Base-by-base conservation (phyloP, 1,140 invertebrate genomes). In the Euglossa dilemma region DNA sequence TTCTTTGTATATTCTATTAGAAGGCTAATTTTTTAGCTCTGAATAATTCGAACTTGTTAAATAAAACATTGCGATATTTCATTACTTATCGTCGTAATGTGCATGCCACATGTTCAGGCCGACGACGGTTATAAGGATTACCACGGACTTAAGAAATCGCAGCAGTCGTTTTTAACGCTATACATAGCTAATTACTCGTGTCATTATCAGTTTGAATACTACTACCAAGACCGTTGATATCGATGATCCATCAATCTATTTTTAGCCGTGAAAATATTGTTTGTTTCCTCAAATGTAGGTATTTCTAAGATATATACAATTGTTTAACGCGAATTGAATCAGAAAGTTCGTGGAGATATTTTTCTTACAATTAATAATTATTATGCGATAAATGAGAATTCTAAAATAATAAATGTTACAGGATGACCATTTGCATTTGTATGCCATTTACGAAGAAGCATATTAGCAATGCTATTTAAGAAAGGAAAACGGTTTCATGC, bases 21-120 rank as follows among this genome's bases (percentile, higher is more conserved):
- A 36, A 36, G 36, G 36, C 1, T 36, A 36, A 36, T 4, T 36
- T 36, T 36, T 36, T 14, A 59, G 6, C 0, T 61, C 16, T 25
- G n/a, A 0, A 61, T 25, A 61, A 0, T 25, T 61, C 14, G 2
- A 61, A 61, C n/a, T 25, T n/a, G 36, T 36, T 36, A 36, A 59
- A 25, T 59, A 59, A 59, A 25, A 25, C 25, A 59, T 25, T 59
- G 36, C 12, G 1, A 36, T 36, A 36, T 36, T 25, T 76, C 25
- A n/a, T 76, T 64, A 76, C 36, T 57, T 76, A 23, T 80, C 45
- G 43, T 28, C 20, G 16, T 69, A 61, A 70, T 47, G 54, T 74
- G 70, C n/a, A 8, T 56, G 8, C 52, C 79, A 81, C 20, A 57
- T 81, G 52, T n/a, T n/a, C 18, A 66, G 18, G 28, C 43, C 50